Conservation (phyloP, 2,888 invertebrate species). For the Rhagium mordax region DNA sequence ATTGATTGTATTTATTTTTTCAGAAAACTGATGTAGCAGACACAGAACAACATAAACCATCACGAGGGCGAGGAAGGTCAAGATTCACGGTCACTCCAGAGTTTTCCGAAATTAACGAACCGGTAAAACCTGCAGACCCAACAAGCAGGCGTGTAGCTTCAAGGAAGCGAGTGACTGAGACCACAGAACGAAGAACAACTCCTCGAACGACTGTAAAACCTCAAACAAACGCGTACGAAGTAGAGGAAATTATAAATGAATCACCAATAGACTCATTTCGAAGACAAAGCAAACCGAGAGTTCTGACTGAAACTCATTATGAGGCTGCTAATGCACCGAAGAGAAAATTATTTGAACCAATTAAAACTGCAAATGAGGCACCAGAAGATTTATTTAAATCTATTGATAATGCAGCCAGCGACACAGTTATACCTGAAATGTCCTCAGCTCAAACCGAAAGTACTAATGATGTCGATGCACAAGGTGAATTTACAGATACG, state of each 20-base stretch:
- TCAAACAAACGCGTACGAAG: slow-evolving; percentile 60
- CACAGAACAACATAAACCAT: slow-evolving; percentile 54
- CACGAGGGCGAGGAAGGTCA: slow-evolving; percentile 63
- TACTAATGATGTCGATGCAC: slow-evolving; percentile 37
- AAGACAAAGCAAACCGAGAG: slow-evolving; percentile 59
- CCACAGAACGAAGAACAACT: slow-evolving; percentile 48
- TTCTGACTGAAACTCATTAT: slow-evolving; percentile 63
- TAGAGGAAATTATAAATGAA: slow-evolving; percentile 67
- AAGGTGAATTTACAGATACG: slow-evolving; percentile 39
- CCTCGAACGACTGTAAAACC: slow-evolving; percentile 39
- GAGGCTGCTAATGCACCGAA: slow-evolving; percentile 58
- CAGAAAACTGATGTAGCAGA: slow-evolving; percentile 54
- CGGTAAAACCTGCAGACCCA: slow-evolving; percentile 39
- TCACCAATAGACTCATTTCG: slow-evolving; percentile 60
- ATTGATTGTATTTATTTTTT: slow-evolving; percentile 36
- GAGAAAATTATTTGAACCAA: slow-evolving; percentile 23
- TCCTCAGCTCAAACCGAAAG: slow-evolving; percentile 38
- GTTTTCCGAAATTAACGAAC: slow-evolving; percentile 53
- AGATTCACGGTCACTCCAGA: slow-evolving; percentile 63
- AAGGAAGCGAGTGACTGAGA: slow-evolving; percentile 53
- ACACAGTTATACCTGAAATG: slow-evolving; percentile 33
- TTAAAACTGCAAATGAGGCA: slow-evolving; percentile 12
- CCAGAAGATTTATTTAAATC: slow-evolving; percentile 41
- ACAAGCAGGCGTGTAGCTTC: slow-evolving; percentile 48
- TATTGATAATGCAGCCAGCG: slow-evolving; percentile 21